phyloP scores from a whole-genome alignment of 2,113 vertebrate genomes.

The Seriola dumerili region DNA sequence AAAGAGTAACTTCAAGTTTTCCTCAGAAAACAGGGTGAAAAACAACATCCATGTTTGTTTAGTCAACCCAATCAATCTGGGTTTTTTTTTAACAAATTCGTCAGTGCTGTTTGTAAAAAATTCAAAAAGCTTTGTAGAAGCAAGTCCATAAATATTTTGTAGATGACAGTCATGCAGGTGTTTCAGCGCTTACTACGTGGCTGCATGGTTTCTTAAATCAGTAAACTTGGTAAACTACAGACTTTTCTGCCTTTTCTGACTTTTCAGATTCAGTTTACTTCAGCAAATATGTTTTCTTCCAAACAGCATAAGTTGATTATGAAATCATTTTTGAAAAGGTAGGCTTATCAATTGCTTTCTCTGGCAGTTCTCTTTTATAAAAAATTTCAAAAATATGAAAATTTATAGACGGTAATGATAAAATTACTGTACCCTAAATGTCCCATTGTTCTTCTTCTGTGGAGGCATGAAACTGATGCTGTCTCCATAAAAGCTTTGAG shows the following conservation, averaged over 20 bases:
- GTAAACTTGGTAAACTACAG: neutral
- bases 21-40: neutral
- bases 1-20: too few relatives aligned
- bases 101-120: neutral
- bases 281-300: neutral
- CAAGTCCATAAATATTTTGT: neutral
- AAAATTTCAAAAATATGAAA: neutral
- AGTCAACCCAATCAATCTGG: too few relatives aligned
- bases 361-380: too few relatives aligned
- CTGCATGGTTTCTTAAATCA: neutral
- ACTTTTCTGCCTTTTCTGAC: too few relatives aligned
- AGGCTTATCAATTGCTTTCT: neutral
- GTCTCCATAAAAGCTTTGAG: conserved; percentile 60
- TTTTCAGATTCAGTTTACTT: neutral
- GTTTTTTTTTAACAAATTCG: too few relatives aligned
- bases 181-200: neutral
- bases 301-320: neutral
- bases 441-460: conserved; percentile 38
- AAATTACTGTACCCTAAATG: conserved; percentile 51
- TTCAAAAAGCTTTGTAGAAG: too few relatives aligned
- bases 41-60: too few relatives aligned
- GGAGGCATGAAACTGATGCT: conserved; percentile 56
- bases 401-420: neutral
- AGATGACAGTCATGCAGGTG: neutral
- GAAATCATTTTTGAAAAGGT: neutral